Percentiles rank a stretch among this genome's conserved stretches.
Evolutionary conservation across 2,888 invertebrate species (phyloP).

Genomic region (Drosophila anomalata): DNA sequence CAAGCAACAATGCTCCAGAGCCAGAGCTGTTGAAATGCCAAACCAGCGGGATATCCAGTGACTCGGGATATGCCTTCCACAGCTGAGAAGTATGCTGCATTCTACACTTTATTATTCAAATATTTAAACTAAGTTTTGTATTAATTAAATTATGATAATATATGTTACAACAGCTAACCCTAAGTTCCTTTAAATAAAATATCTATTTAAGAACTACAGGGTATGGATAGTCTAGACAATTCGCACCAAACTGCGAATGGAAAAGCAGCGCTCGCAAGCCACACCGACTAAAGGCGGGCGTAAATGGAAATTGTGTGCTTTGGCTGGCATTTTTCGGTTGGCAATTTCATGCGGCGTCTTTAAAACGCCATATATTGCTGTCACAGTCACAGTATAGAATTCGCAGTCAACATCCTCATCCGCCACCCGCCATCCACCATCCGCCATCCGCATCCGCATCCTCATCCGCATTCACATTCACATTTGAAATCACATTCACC

Average conservation of each 20-base stretch:
- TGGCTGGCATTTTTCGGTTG: slow-evolving; percentile 44
- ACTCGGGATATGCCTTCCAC: not conserved
- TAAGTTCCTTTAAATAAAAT: not conserved
- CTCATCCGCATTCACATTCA: slow-evolving; percentile 30
- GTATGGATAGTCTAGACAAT: slow-evolving; percentile 40
- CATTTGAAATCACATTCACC: slow-evolving; percentile 40
- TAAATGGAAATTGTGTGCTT: slow-evolving; percentile 43
- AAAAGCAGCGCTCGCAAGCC: slow-evolving; percentile 30
- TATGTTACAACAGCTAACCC: no score
- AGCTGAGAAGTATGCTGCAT: not conserved
- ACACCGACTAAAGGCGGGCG: slow-evolving; percentile 1
- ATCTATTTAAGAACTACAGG: slow-evolving; percentile 16
- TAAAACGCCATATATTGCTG: slow-evolving; percentile 45
- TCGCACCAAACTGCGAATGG: slow-evolving; percentile 25
- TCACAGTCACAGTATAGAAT: slow-evolving; percentile 33
- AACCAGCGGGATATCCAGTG: slow-evolving; percentile 29
- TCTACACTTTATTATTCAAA: not conserved
- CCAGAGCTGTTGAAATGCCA: slow-evolving; percentile 12
- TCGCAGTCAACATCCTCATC: slow-evolving; percentile 13
- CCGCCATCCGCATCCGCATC: slow-evolving; percentile 16
- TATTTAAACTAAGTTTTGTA: no score
- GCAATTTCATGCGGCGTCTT: slow-evolving; percentile 46
- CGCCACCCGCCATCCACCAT: slow-evolving; percentile 28
- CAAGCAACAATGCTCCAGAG: slow-evolving; percentile 35
- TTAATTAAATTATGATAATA: no score